Evolutionary conservation across 2,888 invertebrate genomes (phyloP).

Genomic region (Autographa gamma): DNA sequence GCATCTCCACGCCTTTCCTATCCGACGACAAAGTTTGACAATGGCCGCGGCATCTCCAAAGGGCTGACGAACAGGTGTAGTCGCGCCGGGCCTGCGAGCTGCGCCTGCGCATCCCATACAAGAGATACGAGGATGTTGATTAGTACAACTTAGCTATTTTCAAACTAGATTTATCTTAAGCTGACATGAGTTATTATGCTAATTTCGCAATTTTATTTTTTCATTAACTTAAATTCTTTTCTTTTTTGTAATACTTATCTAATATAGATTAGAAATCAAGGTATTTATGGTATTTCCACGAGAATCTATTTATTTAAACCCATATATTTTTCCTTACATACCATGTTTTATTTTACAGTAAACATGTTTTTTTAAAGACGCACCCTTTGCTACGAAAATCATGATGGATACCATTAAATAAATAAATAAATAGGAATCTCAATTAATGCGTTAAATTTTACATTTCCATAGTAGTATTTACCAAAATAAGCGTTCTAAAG

Average conservation of each 20-base stretch:
- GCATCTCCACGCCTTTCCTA: slow-evolving; percentile 57
- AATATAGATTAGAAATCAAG: too few species aligned
- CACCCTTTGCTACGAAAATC: too few species aligned
- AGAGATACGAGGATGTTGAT: slow-evolving; percentile 53
- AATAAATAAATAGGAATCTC: too few species aligned
- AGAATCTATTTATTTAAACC: too few species aligned
- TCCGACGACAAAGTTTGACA: slow-evolving; percentile 75
- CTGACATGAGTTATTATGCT: slow-evolving; percentile 4
- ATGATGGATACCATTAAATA: too few species aligned
- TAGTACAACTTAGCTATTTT: slow-evolving; percentile 43
- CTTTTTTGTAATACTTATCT: neutral
- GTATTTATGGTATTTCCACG: too few species aligned
- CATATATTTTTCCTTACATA: too few species aligned
- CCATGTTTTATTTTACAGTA: too few species aligned
- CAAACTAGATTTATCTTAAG: slow-evolving; percentile 36
- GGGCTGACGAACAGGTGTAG: slow-evolving; percentile 85
- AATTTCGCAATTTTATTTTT: neutral
- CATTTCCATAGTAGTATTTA: too few species aligned
- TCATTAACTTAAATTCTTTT: neutral
- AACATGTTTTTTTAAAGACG: too few species aligned
- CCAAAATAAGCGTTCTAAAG: neutral
- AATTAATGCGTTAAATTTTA: too few species aligned
- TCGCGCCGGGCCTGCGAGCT: slow-evolving; percentile 66
- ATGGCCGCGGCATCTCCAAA: slow-evolving; percentile 82
- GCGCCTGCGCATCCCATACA: slow-evolving; percentile 58